These are phyloP conservation scores for Chiropotes sagulatus DNA, from an alignment of 2,797 vertebrate genomes.

Conservation along the genomic window DNA sequence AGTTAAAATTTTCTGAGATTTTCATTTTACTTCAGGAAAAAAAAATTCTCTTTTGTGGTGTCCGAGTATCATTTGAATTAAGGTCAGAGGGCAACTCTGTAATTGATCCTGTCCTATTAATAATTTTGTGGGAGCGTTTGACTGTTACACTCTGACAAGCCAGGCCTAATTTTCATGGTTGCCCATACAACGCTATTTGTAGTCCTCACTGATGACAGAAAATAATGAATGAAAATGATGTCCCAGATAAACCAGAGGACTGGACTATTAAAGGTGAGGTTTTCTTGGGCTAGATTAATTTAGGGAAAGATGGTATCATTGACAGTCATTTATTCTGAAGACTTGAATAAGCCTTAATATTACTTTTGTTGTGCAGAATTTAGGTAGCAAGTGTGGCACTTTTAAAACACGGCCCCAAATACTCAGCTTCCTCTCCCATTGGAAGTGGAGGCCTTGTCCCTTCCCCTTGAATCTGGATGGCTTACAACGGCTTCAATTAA, in stretches of 20 bases:
- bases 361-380: not conserved
- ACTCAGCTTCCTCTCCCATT: not conserved
- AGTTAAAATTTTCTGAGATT: conserved; percentile 18
- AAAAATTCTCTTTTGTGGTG: not conserved
- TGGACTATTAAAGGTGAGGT: not conserved
- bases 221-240: not conserved
- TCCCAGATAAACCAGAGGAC: not conserved
- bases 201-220: not conserved
- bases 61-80: not conserved
- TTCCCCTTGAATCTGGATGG: not conserved
- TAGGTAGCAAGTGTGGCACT: not conserved
- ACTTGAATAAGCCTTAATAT: not conserved
- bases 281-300: not conserved
- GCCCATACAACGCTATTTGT: not conserved
- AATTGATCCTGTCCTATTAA: not conserved
- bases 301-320: not conserved
- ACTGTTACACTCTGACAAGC: not conserved
- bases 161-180: not conserved
- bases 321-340: not conserved
- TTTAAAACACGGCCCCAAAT: not conserved
- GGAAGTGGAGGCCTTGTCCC: not conserved
- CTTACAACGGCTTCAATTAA: not conserved
- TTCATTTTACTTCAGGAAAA: conserved; percentile 42
- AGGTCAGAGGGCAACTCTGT: not conserved
- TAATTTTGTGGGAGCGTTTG: not conserved